Evolutionary conservation across 2,888 invertebrate genomes (phyloP).

Genomic region (Leptothorax acervorum): DNA sequence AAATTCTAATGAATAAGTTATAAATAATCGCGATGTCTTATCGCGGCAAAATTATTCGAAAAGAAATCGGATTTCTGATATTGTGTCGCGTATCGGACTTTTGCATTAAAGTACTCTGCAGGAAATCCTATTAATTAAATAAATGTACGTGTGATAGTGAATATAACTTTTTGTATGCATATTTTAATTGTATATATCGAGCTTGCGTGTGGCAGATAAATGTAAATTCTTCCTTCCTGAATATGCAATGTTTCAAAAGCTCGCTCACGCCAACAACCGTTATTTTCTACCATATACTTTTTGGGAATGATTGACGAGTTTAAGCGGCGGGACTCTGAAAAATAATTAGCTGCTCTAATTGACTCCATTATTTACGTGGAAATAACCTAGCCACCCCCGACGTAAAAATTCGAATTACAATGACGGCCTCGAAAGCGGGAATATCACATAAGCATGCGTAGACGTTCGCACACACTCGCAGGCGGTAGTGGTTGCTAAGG

Average conservation of each 20-base stretch:
- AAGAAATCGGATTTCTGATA: conserved; percentile 10
- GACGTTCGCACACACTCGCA: conserved; percentile 48
- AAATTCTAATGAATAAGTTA: conserved; percentile 26
- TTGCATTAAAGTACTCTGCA: conserved; percentile 9
- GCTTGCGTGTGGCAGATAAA: conserved; percentile 65
- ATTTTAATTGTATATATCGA: conserved; percentile 62
- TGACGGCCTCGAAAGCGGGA: conserved; percentile 39
- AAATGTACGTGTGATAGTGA: conserved; percentile 31
- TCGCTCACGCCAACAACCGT: conserved; percentile 52
- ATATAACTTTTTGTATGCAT: conserved; percentile 28
- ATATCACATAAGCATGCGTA: conserved; percentile 53
- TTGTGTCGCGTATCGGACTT: conserved; percentile 8
- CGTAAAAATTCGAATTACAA: conserved; percentile 43
- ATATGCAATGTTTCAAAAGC: conserved; percentile 68
- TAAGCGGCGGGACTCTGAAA: conserved; percentile 51
- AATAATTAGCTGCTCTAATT: conserved; percentile 70
- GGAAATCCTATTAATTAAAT: conserved; percentile 40
- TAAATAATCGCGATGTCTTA: background rate
- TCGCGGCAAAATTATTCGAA: background rate
- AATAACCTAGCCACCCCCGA: conserved; percentile 44
- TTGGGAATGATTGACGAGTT: conserved; percentile 62
- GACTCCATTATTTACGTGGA: conserved; percentile 65
- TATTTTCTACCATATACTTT: conserved; percentile 30
- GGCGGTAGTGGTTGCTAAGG: conserved; percentile 30
- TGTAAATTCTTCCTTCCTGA: conserved; percentile 69